Evolutionary conservation across 2,797 vertebrate genomes (phyloP), one percentile per base, ranked within the genome.

Genomic region (Clarias platycephalus): DNA sequence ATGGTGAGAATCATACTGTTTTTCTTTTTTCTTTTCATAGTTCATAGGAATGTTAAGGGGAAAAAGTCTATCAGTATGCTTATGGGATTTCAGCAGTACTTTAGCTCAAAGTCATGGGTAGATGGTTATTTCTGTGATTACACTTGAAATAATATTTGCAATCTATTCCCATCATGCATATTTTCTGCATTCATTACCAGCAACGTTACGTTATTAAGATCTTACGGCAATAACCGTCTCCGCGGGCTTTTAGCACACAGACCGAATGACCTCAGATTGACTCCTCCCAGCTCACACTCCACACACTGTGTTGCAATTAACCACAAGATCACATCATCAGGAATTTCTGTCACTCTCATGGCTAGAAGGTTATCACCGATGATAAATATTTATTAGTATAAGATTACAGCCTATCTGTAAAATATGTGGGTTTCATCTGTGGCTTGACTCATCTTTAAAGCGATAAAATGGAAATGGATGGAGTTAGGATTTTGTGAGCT

Each of bases 301-400:
- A 87, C 78, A 86, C 63, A 44, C 70, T 62, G 70, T 88, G 87
- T 85, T 57, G 79, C 82, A 90, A 88, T 53, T 67, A 83, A 86
- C 77, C 80, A 78, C 71, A 84, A 76, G 20, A 74, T 86, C 70
- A 49, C 76, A 81, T 87, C 83, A 85, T 82, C 82, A 62, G 24
- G 55, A 70, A 72, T 83, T 75, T 83, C 55, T 68, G 37, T 24
- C 37, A 71, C 31, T 62, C 76, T 75, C 78, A 66, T 81, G 71
- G 44, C 82, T 68, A 28, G 82, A 78, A 22, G 71, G 80, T 22
- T 76, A 74, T 58, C 18, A 78, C 81, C 81, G 1, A 49, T 74
- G 60, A 80, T 63, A 62, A 62, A 74, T 78, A 87, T 81, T 80
- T 85, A 83, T 80, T 86, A 79, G 20, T 26, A 16, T 72, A 86